These are phyloP conservation scores for Polietes domitor DNA, from an alignment of 2,888 invertebrate species.

Conservation along the genomic window DNA sequence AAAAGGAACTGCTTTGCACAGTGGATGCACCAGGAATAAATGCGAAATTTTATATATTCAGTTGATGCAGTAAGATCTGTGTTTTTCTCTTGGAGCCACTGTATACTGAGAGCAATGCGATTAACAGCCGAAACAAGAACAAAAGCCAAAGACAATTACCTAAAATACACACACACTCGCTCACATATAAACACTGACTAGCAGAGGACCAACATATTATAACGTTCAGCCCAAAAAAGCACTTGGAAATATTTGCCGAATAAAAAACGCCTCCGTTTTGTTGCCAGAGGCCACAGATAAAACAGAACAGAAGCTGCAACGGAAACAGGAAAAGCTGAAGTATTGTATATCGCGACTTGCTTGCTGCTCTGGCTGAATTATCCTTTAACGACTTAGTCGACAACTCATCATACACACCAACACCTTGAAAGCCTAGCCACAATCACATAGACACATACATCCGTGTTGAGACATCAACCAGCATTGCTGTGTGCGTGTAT, in stretches of 20 bases:
- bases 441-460: background rate
- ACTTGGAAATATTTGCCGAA: background rate
- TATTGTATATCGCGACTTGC: background rate
- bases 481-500: background rate
- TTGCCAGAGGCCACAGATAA: background rate
- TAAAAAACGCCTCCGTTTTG: background rate
- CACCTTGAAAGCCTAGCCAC: background rate
- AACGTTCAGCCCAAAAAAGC: conserved; percentile 48
- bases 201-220: conserved; percentile 40
- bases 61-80: background rate
- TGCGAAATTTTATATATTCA: too few species aligned
- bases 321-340: background rate
- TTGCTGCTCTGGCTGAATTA: background rate
- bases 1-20: too few species aligned
- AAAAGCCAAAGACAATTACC: conserved; percentile 18
- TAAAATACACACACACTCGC: background rate
- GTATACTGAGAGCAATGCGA: conserved; percentile 8
- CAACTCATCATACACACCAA: background rate
- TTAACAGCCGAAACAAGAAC: background rate
- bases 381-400: too few species aligned
- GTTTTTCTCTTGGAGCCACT: background rate
- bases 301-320: background rate
- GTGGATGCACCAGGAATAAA: too few species aligned
- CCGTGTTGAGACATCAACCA: background rate
- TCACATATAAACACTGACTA: background rate